Evolutionary conservation across 1,140 invertebrate genomes (phyloP).

Genomic region (Trissolcus basalis): DNA sequence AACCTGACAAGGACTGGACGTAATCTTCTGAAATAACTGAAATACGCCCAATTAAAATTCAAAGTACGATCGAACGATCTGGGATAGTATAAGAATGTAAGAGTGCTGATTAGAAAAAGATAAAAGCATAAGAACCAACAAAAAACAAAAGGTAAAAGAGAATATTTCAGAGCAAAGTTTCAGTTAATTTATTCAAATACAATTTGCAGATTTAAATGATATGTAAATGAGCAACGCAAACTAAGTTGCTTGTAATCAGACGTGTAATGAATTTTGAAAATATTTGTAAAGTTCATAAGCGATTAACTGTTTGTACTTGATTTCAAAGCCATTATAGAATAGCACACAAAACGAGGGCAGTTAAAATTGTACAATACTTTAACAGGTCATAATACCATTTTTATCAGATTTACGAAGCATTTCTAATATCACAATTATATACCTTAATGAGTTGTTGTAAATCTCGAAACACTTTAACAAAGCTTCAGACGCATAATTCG

Average conservation of each 20-base stretch:
- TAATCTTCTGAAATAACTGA: conserved; percentile 26
- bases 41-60: conserved; percentile 35
- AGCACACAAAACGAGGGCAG: not conserved
- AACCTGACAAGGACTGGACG: conserved; percentile 6
- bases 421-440: conserved; percentile 31
- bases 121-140: conserved; percentile 18
- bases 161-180: too few relatives aligned
- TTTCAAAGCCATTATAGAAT: too few relatives aligned
- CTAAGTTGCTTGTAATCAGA: too few relatives aligned
- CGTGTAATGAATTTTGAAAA: too few relatives aligned
- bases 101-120: not conserved
- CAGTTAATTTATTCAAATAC: too few relatives aligned
- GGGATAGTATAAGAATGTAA: conserved; percentile 12
- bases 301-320: too few relatives aligned
- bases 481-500: conserved; percentile 18
- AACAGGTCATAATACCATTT: not conserved
- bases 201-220: too few relatives aligned
- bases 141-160: conserved; percentile 8
- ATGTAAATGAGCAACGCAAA: too few relatives aligned
- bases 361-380: conserved; percentile 11
- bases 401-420: conserved; percentile 21
- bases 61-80: conserved; percentile 20
- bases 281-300: too few relatives aligned
- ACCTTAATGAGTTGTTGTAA: conserved; percentile 39
- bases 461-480: conserved; percentile 28